These are phyloP conservation scores for Acronicta psi DNA, from an alignment of 2,888 invertebrate species.

Conservation along the genomic window DNA sequence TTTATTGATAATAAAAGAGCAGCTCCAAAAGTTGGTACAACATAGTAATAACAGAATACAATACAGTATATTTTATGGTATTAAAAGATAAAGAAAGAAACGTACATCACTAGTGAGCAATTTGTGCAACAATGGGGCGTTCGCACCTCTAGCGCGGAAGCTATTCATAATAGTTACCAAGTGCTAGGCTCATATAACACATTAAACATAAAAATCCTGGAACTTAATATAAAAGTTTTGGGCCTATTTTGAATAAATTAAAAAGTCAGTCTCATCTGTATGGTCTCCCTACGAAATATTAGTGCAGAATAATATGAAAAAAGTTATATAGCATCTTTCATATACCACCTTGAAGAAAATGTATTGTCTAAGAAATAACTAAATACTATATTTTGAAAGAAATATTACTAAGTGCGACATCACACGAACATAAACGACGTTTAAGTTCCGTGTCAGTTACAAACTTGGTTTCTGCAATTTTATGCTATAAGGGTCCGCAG, in stretches of 20 bases:
- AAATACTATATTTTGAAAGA: no score
- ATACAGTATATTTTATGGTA: background rate
- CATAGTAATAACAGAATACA: background rate
- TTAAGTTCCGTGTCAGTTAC: background rate
- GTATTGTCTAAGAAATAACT: background rate
- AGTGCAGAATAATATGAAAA: no score
- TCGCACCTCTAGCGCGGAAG: slow-evolving; percentile 28
- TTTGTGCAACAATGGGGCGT: slow-evolving; percentile 25
- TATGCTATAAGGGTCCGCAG: background rate
- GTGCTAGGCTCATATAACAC: background rate
- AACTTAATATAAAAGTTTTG: no score
- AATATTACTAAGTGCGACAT: slow-evolving; percentile 1
- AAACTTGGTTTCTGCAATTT: slow-evolving; percentile 1
- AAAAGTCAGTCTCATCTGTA: no score
- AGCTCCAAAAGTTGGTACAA: background rate
- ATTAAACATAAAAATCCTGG: slow-evolving; percentile 4
- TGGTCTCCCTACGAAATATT: no score
- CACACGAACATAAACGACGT: slow-evolving; percentile 7
- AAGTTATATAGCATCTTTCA: no score
- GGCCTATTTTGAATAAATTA: no score
- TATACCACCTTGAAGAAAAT: background rate
- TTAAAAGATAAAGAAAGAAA: background rate
- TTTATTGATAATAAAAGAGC: background rate
- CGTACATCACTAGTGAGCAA: slow-evolving; percentile 31
- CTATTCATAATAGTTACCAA: slow-evolving; percentile 33